Evolutionary conservation across 2,113 vertebrate genomes (phyloP).

Genomic region (Trochalopteron elliotii): DNA sequence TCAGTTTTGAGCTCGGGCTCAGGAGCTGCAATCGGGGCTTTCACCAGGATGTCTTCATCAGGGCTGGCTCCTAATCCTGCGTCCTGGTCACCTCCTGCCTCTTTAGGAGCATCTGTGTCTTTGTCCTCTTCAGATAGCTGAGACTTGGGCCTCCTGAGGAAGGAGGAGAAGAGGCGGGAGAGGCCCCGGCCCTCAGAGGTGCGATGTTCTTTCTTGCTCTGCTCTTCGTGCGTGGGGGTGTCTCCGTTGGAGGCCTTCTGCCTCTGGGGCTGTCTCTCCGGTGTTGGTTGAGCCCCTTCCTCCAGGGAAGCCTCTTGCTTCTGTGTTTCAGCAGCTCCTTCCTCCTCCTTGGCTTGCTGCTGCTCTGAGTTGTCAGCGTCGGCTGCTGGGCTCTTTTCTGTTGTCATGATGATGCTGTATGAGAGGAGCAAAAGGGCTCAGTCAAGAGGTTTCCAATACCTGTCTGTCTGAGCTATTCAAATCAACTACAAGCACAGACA

Average conservation of each 20-base stretch:
- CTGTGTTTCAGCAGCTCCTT: constrained; percentile 56
- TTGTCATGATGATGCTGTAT: constrained; percentile 89
- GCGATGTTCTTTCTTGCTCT: constrained; percentile 75
- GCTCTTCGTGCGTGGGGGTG: constrained; percentile 75
- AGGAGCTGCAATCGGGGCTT: constrained; percentile 95
- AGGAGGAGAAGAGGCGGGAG: constrained; percentile 91
- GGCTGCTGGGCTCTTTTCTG: constrained; percentile 83
- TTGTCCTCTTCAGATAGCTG: constrained; percentile 85
- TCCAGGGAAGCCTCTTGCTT: constrained; percentile 61
- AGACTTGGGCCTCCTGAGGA: constrained; percentile 90
- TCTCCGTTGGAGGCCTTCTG: constrained; percentile 70
- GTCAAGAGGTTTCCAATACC: not conserved
- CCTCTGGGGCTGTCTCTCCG: constrained; percentile 59
- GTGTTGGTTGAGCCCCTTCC: not conserved
- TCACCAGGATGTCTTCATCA: constrained; percentile 79
- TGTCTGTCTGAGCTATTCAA: not conserved
- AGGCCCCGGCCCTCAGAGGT: constrained; percentile 83
- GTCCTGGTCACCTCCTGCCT: constrained; percentile 65
- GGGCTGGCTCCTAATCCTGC: constrained; percentile 61
- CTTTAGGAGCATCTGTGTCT: constrained; percentile 65
- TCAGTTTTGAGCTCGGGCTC: constrained; percentile 94
- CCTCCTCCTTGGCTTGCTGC: constrained; percentile 74
- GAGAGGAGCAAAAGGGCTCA: not conserved
- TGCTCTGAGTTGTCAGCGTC: constrained; percentile 72
- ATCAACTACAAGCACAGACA: not conserved